Percentiles rank a stretch among this genome's conserved stretches.
phyloP scores from a whole-genome alignment of 2,888 invertebrate genomes.

The Strigamia maritima region DNA sequence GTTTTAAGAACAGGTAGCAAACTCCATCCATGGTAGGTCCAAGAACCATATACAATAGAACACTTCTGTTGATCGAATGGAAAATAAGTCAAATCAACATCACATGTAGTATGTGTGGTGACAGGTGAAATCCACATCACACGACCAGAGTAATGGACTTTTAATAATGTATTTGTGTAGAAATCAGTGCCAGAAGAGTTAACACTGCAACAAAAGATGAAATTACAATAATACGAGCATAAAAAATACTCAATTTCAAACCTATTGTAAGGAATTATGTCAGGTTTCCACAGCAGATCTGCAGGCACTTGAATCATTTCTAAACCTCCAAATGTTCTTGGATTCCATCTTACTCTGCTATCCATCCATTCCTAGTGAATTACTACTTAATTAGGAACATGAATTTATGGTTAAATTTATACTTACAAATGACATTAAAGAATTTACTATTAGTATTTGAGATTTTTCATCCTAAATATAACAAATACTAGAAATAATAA shows the following conservation, averaged over 20 bases:
- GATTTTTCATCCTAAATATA: neutral
- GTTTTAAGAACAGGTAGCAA: neutral
- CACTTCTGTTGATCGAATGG: slow-evolving; percentile 15
- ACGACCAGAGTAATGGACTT: neutral
- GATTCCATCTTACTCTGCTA: neutral
- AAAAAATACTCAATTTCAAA: neutral
- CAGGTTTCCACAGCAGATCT: neutral
- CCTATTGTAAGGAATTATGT: neutral
- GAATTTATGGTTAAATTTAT: neutral
- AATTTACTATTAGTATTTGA: neutral
- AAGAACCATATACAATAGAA: neutral
- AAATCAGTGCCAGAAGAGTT: neutral
- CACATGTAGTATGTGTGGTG: neutral
- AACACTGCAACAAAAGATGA: neutral
- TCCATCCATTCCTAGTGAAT: neutral
- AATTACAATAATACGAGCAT: neutral
- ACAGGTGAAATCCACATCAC: neutral
- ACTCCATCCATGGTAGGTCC: slow-evolving; percentile 13
- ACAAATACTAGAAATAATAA: neutral
- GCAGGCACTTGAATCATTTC: neutral
- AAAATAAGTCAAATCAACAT: slow-evolving; percentile 6
- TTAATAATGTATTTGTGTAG: neutral
- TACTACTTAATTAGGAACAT: neutral
- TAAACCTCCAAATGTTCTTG: neutral
- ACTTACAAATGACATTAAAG: neutral